phyloP scores from a whole-genome alignment of 2,888 invertebrate species.

The Neoscelio sp. region DNA sequence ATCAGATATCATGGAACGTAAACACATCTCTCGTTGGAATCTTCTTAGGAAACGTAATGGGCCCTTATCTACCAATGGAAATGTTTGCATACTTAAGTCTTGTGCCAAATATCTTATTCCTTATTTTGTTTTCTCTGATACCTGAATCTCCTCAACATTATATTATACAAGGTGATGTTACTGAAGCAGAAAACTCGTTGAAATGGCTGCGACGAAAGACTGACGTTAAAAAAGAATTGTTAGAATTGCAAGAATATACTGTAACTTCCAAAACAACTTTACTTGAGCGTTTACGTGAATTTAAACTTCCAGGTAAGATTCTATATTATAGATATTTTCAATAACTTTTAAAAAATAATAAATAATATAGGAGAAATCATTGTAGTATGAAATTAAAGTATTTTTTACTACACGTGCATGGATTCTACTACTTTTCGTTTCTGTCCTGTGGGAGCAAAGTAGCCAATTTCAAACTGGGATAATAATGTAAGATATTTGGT shows the following conservation, averaged over 20 bases:
- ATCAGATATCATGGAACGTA: conserved; percentile 79
- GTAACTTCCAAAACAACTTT: conserved; percentile 69
- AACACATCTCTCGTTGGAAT: conserved; percentile 76
- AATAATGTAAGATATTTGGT: no score
- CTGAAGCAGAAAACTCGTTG: conserved; percentile 78
- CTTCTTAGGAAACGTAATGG: conserved; percentile 79
- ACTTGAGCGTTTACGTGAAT: conserved; percentile 71
- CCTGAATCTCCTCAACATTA: conserved; percentile 81
- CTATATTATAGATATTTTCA: neutral
- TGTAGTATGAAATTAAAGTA: no score
- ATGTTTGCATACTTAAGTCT: conserved; percentile 77
- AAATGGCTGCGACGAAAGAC: conserved; percentile 77
- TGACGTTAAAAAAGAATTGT: conserved; percentile 77
- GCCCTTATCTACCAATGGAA: conserved; percentile 79
- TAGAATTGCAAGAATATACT: conserved; percentile 77
- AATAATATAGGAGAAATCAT: no score
- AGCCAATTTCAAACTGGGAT: no score
- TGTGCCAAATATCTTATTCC: conserved; percentile 75
- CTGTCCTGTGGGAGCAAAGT: no score
- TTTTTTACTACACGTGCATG: no score
- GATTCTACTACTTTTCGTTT: no score
- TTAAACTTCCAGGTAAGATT: conserved; percentile 72
- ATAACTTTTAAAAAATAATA: neutral
- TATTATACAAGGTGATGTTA: conserved; percentile 73
- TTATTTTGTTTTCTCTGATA: conserved; percentile 76